A percentile compares a stretch with the other conserved stretches of the same genome.
phyloP scores from a whole-genome alignment of 1,140 invertebrate genomes.

The Sitophilus oryzae region DNA sequence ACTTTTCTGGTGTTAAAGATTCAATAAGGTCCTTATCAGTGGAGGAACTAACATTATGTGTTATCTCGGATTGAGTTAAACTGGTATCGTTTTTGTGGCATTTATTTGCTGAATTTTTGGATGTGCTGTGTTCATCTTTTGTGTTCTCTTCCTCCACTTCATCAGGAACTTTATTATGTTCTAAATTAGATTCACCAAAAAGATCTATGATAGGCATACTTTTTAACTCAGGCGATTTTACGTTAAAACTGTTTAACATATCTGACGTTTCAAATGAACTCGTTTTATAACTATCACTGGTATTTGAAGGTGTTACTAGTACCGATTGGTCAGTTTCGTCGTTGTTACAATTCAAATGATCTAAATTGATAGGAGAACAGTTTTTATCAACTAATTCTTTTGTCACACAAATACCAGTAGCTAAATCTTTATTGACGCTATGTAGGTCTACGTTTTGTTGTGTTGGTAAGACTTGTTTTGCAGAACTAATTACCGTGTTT shows the following conservation, averaged over 20 bases:
- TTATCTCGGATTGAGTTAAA: no score
- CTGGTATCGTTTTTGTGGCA: no score
- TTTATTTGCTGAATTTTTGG: no score
- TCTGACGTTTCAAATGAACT: neutral
- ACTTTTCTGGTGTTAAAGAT: neutral
- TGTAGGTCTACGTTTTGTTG: neutral
- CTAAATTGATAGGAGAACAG: constrained; percentile 30
- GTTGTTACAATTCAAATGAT: constrained; percentile 22
- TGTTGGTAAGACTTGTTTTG: neutral
- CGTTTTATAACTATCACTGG: neutral
- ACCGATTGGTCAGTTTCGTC: neutral
- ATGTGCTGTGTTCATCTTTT: no score
- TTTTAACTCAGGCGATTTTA: constrained; percentile 13
- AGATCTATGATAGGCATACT: constrained; percentile 31
- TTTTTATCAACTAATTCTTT: constrained; percentile 30
- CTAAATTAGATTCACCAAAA: no score
- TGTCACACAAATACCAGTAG: constrained; percentile 8
- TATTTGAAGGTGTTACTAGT: neutral
- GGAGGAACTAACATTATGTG: no score
- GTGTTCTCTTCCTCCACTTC: neutral
- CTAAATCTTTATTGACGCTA: neutral
- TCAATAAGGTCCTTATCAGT: no score
- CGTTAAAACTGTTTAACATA: neutral
- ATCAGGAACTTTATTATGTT: no score
- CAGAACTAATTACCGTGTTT: constrained; percentile 27